These are phyloP conservation scores for Adelphocoris suturalis DNA, from an alignment of 2,888 invertebrate genomes.

Conservation along the genomic window DNA sequence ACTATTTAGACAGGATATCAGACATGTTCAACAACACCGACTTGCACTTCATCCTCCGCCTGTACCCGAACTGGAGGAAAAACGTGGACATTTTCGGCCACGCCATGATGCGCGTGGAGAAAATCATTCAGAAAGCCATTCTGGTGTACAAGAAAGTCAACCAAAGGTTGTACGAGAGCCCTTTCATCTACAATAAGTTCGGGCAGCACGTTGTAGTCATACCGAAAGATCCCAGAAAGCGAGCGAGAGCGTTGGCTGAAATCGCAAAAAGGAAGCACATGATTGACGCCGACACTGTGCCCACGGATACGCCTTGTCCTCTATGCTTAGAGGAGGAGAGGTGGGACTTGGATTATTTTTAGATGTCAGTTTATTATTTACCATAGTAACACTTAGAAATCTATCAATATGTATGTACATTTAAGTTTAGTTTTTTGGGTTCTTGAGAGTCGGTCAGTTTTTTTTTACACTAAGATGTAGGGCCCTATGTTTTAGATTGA, in stretches of 20 bases:
- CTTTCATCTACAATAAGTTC: slow-evolving; percentile 63
- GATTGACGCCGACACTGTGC: slow-evolving; percentile 64
- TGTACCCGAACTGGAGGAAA: slow-evolving; percentile 64
- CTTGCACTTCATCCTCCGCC: slow-evolving; percentile 52
- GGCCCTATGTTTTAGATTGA: too few species aligned
- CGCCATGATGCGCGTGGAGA: slow-evolving; percentile 68
- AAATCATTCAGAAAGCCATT: slow-evolving; percentile 62
- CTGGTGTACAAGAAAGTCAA: slow-evolving; percentile 51
- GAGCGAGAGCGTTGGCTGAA: slow-evolving; percentile 59
- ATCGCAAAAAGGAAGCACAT: slow-evolving; percentile 60
- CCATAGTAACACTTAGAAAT: too few species aligned
- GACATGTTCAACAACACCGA: slow-evolving; percentile 65
- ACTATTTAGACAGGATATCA: slow-evolving; percentile 53
- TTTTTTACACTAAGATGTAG: too few species aligned
- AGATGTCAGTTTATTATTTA: not conserved
- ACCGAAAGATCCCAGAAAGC: slow-evolving; percentile 65
- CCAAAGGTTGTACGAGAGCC: slow-evolving; percentile 57
- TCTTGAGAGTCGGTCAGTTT: too few species aligned
- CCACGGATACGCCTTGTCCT: slow-evolving; percentile 58
- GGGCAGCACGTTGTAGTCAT: slow-evolving; percentile 61
- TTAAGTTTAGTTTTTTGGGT: too few species aligned
- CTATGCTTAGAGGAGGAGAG: slow-evolving; percentile 58
- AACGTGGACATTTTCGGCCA: slow-evolving; percentile 68
- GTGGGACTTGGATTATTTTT: not conserved
- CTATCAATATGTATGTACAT: too few species aligned